Evolutionary conservation across 2,113 vertebrate genomes (phyloP).

Genomic region (Romanogobio albipinnatus): DNA sequence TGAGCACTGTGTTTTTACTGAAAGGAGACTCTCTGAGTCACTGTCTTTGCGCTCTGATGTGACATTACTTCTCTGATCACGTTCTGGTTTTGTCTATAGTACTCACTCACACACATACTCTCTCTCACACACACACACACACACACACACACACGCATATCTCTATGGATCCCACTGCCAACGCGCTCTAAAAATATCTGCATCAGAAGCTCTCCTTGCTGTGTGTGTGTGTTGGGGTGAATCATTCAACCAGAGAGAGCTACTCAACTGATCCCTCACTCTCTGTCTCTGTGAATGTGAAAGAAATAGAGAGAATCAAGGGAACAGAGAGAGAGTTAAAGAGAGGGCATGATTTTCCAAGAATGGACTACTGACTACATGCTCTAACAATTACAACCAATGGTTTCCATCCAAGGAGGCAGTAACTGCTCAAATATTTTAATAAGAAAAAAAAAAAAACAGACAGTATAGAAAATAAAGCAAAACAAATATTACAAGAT

Average conservation of each 20-base stretch:
- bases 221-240: constrained; percentile 40
- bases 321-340: not conserved
- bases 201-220: constrained; percentile 48
- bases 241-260: constrained; percentile 52
- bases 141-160: constrained; percentile 34
- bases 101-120: constrained; percentile 39
- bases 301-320: not conserved
- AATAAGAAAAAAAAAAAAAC: not conserved
- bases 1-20: constrained; percentile 3
- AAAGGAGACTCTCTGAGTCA: constrained; percentile 40
- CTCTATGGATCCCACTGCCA: constrained; percentile 53
- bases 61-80: constrained; percentile 58
- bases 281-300: constrained; percentile 19
- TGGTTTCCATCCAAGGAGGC: not conserved
- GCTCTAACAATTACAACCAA: constrained; percentile 7
- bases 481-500: not conserved
- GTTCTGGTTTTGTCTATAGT: constrained; percentile 56
- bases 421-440: not conserved
- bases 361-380: constrained; percentile 6
- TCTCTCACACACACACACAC: constrained; percentile 31
- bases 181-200: constrained; percentile 58
- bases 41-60: constrained; percentile 47
- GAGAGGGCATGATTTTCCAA: constrained; percentile 31
- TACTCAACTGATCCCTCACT: constrained; percentile 40
- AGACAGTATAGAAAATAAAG: not conserved